phyloP scores from a whole-genome alignment of 2,888 invertebrate species.

The Dione vanillae region DNA sequence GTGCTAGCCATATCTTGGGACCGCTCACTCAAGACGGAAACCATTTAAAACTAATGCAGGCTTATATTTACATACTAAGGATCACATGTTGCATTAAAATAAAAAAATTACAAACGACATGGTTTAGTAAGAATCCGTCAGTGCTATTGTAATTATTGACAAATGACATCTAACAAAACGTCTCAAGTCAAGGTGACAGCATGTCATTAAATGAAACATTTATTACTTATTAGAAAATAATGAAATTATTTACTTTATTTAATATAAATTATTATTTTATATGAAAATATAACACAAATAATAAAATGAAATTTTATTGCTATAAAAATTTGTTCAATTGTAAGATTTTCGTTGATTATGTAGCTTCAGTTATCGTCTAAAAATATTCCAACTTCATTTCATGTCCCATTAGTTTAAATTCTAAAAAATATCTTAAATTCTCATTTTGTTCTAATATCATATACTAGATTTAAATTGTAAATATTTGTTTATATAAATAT shows the following conservation, averaged over 20 bases:
- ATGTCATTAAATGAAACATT: not conserved
- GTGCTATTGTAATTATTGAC: conserved; percentile 21
- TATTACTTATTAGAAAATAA: not conserved
- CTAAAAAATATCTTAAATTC: not conserved
- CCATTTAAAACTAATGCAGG: conserved; percentile 31
- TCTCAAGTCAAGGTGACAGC: conserved; percentile 30
- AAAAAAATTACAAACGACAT: conserved; percentile 41
- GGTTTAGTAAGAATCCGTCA: conserved; percentile 18
- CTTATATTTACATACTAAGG: conserved; percentile 34
- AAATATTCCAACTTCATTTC: not conserved
- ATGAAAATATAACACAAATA: no score
- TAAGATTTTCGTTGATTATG: not conserved
- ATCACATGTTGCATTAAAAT: conserved; percentile 48
- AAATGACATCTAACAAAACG: conserved; percentile 24
- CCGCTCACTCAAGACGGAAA: conserved; percentile 15
- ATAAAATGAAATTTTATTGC: no score
- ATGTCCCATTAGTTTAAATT: no score
- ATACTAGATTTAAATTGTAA: not conserved
- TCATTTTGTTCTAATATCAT: not conserved
- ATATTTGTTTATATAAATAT: not conserved
- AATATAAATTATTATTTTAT: no score
- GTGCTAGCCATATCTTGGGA: conserved; percentile 65
- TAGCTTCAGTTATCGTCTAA: not conserved
- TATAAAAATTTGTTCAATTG: not conserved
- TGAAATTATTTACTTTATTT: no score